Base-by-base conservation (phyloP, 2,113 vertebrate species). In the Pituophis catenifer region DNA sequence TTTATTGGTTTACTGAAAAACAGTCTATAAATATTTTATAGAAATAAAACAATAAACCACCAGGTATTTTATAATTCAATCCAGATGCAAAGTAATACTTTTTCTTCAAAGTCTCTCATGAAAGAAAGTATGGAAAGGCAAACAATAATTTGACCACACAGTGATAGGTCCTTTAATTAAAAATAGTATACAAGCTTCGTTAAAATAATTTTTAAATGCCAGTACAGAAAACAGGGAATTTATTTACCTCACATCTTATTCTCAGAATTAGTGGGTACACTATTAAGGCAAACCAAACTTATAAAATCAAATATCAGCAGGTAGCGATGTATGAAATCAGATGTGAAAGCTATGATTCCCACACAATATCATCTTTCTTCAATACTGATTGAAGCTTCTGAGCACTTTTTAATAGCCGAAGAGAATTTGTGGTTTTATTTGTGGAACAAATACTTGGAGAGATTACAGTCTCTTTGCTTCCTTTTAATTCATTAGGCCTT, bases 351-450 rank as follows among this genome's bases (percentile, higher is more conserved):
- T 98, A 98, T n/a, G 98, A 95, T 95, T 99, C 98, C 98, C 98
- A 99, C 75, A 94, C 94, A 57, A 98, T 94, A 95, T 98, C 97
- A 62, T 98, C 96, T 94, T 97, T 97, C 94, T 98, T 98, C 89
- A 99, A 97, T 90, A 97, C 95, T 90, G 96, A 97, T 90, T 98
- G 98, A 92, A 99, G 97, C 96, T 98, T 98, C 96, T 97, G 98
- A 11, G 98, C 97, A 95, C 96, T 97, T 95, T 97, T 93, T 92
- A 99, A 98, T 50, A 98, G 97, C 93, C 97, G 97, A 93, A 98
- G 98, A 92, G 97, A 98, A 38, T 90, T 96, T 87, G 90, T 97
- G 88, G 93, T 94, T 94, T 95, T 97, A 93, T 98, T 95, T 86
- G 95, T 95, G 96, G 95, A 53, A 94, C 93, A 95, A 92, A 94